These are phyloP conservation scores for Coracopsis vasa DNA, from an alignment of 2,113 vertebrate genomes.

Conservation along the genomic window DNA sequence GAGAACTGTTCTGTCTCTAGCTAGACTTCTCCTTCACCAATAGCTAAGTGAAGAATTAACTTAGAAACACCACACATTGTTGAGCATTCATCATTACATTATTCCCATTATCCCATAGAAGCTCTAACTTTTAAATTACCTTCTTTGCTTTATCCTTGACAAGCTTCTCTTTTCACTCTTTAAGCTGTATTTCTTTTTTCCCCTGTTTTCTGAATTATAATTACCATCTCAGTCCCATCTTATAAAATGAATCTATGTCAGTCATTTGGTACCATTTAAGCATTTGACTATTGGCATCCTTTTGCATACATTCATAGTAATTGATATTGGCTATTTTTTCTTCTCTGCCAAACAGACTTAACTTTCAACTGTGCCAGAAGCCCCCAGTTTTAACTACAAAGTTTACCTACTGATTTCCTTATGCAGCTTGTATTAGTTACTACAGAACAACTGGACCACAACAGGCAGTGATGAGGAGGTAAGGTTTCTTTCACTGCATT, in stretches of 20 bases:
- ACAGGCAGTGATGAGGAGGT: neutral
- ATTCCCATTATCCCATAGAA: neutral
- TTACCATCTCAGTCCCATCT: neutral
- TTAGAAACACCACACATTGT: neutral
- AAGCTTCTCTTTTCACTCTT: neutral
- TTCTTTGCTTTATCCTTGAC: neutral
- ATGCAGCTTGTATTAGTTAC: neutral
- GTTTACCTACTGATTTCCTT: neutral
- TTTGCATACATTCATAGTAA: neutral
- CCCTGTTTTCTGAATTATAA: neutral
- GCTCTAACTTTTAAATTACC: neutral
- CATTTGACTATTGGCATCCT: neutral
- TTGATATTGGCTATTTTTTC: neutral
- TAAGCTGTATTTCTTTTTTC: neutral
- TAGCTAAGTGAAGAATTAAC: constrained; percentile 11
- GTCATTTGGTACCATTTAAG: neutral
- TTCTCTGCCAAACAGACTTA: neutral
- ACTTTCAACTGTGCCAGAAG: neutral
- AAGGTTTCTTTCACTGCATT: constrained; percentile 19
- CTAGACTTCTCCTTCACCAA: neutral
- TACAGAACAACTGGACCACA: neutral
- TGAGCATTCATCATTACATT: neutral
- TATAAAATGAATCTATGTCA: neutral
- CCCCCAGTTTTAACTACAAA: neutral
- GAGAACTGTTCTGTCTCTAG: neutral